phyloP scores from a whole-genome alignment of 64 coral and sea anemone species.

The Montipora capricornis region DNA sequence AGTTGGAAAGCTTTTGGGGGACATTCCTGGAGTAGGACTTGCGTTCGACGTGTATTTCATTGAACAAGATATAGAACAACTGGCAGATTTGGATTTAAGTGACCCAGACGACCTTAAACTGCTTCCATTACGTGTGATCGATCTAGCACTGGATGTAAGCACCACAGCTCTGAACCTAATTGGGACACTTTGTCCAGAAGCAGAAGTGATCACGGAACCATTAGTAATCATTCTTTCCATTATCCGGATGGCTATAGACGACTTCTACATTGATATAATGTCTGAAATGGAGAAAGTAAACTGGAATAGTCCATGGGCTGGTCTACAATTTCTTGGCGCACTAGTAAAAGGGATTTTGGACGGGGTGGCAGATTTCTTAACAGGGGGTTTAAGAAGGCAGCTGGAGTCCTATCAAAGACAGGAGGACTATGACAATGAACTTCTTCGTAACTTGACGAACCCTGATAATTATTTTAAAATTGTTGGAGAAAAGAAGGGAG shows the following conservation, averaged over 20 bases:
- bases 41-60: slow-evolving; percentile 74
- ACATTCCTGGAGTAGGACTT: slow-evolving; percentile 55
- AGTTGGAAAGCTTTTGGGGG: slow-evolving; percentile 50
- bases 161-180: slow-evolving; percentile 56
- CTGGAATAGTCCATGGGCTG: slow-evolving; percentile 55
- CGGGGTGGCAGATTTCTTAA: slow-evolving; percentile 59
- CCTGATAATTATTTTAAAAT: slow-evolving; percentile 50
- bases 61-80: slow-evolving; percentile 59
- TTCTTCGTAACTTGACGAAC: slow-evolving; percentile 14
- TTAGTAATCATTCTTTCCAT: slow-evolving; percentile 64
- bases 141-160: slow-evolving; percentile 42
- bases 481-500: slow-evolving; percentile 44
- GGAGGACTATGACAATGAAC: slow-evolving; percentile 45
- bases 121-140: slow-evolving; percentile 48
- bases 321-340: slow-evolving; percentile 48
- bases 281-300: slow-evolving; percentile 57
- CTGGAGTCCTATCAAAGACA: slow-evolving; percentile 53
- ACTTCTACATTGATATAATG: slow-evolving; percentile 72
- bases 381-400: slow-evolving; percentile 55
- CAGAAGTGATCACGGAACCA: slow-evolving; percentile 65
- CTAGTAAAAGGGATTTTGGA: slow-evolving; percentile 47
- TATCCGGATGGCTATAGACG: slow-evolving; percentile 77
- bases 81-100: slow-evolving; percentile 43
- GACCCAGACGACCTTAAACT: slow-evolving; percentile 44
- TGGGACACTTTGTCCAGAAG: slow-evolving; percentile 65